Percentiles rank a stretch among this genome's conserved stretches.
phyloP scores from a whole-genome alignment of 2,113 vertebrate species.

The Echinops telfairi region DNA sequence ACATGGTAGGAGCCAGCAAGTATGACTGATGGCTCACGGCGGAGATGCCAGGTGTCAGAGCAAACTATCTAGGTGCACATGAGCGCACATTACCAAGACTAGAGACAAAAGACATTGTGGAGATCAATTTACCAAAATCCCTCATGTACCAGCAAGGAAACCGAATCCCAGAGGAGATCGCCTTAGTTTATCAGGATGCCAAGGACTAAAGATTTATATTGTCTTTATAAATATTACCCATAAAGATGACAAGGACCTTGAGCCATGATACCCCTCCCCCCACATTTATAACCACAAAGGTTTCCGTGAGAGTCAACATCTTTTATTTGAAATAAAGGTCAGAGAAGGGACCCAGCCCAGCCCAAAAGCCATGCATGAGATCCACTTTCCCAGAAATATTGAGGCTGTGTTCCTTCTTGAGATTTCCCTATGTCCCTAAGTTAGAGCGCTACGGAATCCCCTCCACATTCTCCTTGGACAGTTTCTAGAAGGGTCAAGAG shows the following conservation, averaged over 20 bases:
- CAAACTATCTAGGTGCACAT: not conserved
- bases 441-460: no score
- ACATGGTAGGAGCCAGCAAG: not conserved
- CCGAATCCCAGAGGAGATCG: constrained; percentile 2
- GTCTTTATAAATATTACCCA: not conserved
- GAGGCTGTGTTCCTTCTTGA: constrained; percentile 23
- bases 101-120: not conserved
- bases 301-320: not conserved
- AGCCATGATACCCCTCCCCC: not conserved
- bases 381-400: constrained; percentile 49
- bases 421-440: not conserved
- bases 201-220: not conserved
- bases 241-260: constrained; percentile 1
- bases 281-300: not conserved
- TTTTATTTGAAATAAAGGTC: constrained; percentile 33
- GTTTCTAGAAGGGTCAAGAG: no score
- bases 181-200: not conserved
- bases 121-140: not conserved
- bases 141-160: constrained; percentile 44
- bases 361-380: not conserved
- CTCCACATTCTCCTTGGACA: no score
- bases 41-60: no score
- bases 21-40: not conserved
- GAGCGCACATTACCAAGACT: not conserved
- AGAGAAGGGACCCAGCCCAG: not conserved